Evolutionary conservation across 2,888 invertebrate species (phyloP).

Genomic region (Taenaris catops): DNA sequence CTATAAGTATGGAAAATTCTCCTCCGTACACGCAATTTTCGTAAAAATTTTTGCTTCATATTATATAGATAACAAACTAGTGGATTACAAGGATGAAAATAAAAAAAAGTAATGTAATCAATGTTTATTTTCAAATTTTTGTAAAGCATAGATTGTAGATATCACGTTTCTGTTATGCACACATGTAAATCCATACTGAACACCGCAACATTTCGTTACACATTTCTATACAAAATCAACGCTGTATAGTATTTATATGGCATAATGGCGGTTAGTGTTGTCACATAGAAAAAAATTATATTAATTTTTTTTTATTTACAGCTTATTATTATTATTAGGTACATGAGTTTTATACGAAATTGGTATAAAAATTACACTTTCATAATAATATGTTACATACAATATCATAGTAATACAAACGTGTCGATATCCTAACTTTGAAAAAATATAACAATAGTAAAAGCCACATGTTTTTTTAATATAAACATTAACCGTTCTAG

Average conservation of each 20-base stretch:
- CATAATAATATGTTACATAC: slow-evolving; percentile 65
- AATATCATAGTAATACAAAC: slow-evolving; percentile 70
- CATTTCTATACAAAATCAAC: slow-evolving; percentile 70
- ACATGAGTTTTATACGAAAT: slow-evolving; percentile 77
- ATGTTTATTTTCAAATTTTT: slow-evolving; percentile 75
- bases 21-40: too few relatives aligned
- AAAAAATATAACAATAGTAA: slow-evolving; percentile 77
- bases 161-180: slow-evolving; percentile 78
- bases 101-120: slow-evolving; percentile 49
- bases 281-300: slow-evolving; percentile 74
- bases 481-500: slow-evolving; percentile 58
- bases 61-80: too few relatives aligned
- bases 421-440: slow-evolving; percentile 65
- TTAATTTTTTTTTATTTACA: slow-evolving; percentile 63
- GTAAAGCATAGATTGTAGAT: slow-evolving; percentile 79
- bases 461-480: slow-evolving; percentile 60
- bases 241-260: slow-evolving; percentile 53
- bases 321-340: slow-evolving; percentile 70
- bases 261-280: slow-evolving; percentile 69
- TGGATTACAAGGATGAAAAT: slow-evolving; percentile 11
- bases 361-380: slow-evolving; percentile 79
- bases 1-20: too few relatives aligned
- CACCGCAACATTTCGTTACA: slow-evolving; percentile 61
- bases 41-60: too few relatives aligned
- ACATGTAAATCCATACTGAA: slow-evolving; percentile 72